These are phyloP conservation scores for Holotrichia oblita DNA, from an alignment of 1,140 invertebrate species.

Conservation along the genomic window DNA sequence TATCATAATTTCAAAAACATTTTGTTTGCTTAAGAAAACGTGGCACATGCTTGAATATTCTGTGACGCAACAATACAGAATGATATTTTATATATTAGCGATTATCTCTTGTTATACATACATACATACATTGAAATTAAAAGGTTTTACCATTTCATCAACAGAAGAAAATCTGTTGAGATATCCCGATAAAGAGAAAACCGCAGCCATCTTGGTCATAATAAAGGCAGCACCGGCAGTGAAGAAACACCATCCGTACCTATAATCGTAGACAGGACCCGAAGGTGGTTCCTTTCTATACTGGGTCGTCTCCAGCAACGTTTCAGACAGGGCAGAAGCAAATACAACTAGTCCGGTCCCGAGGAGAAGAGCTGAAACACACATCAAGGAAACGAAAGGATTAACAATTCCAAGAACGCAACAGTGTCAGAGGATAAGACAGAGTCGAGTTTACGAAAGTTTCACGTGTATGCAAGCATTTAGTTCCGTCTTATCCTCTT, in stretches of 20 bases:
- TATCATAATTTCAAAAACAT: no score
- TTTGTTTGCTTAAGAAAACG: no score
- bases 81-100: no score
- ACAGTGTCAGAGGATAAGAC: constrained; percentile 23
- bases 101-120: no score
- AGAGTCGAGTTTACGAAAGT: constrained; percentile 9
- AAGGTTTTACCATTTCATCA: constrained; percentile 69
- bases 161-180: constrained; percentile 70
- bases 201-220: constrained; percentile 72
- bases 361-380: constrained; percentile 69
- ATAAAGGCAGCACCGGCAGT: constrained; percentile 73
- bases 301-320: constrained; percentile 64
- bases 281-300: constrained; percentile 55
- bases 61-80: no score
- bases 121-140: constrained; percentile 9
- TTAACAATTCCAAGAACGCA: constrained; percentile 29
- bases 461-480: constrained; percentile 20
- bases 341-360: constrained; percentile 72
- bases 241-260: constrained; percentile 78
- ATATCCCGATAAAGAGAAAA: constrained; percentile 71
- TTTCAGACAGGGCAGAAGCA: constrained; percentile 71
- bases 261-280: constrained; percentile 65
- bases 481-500: constrained; percentile 29
- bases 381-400: constrained; percentile 28
- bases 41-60: no score